Evolutionary conservation across 2,888 invertebrate genomes (phyloP).

Genomic region (Deilephila elpenor): DNA sequence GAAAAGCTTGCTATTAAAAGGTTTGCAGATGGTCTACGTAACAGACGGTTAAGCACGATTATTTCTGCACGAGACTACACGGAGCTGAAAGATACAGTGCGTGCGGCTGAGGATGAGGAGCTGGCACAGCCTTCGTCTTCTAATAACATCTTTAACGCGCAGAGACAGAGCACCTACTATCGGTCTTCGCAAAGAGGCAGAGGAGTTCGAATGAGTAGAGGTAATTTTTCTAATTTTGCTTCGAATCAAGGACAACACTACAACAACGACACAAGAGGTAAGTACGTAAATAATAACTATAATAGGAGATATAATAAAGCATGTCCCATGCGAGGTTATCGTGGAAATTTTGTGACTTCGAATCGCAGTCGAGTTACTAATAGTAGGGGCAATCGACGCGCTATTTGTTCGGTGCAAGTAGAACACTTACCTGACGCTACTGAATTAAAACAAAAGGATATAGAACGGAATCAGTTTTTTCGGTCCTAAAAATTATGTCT

Average conservation of each 20-base stretch:
- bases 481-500: constrained; percentile 27
- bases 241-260: neutral
- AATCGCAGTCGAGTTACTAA: neutral
- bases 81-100: neutral
- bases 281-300: neutral
- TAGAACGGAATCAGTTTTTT: constrained; percentile 27
- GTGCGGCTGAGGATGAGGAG: constrained; percentile 5
- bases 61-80: neutral
- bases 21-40: neutral
- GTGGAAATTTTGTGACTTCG: neutral
- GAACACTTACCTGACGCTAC: neutral
- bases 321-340: neutral
- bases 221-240: neutral
- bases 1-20: constrained; percentile 1
- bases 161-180: neutral
- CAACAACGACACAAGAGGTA: neutral
- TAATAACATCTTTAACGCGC: neutral
- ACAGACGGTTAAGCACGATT: neutral
- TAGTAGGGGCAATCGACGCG: neutral
- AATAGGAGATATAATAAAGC: neutral
- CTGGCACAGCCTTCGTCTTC: neutral
- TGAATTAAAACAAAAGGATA: neutral
- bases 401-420: neutral
- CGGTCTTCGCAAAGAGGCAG: neutral
- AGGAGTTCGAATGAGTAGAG: neutral